Base-by-base conservation (phyloP, 2,797 vertebrate species). In the Odontamblyopus rebecca region DNA sequence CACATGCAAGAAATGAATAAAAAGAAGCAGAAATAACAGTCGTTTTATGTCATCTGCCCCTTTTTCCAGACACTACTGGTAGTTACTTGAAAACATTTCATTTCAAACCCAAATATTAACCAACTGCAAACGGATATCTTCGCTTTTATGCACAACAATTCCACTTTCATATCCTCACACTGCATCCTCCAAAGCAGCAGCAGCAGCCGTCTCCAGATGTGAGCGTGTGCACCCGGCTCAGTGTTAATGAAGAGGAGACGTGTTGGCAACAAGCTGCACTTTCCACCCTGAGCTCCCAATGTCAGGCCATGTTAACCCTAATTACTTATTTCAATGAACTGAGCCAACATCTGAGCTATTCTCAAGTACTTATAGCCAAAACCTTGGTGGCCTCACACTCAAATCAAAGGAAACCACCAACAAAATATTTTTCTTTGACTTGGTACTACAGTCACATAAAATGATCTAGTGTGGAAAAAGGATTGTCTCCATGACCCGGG, bases 111-210 rank as follows among this genome's bases (percentile, higher is more conserved):
- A 6, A 35, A 35, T 35, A 35, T 35, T 1, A 35, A 35, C 7
- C 32, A 7, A 35, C 1, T 35, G 32, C 32, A 35, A 35, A 38
- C 35, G 0, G 35, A 38, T 38, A 38, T 8, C 35, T 11, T 12
- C n/a, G 5, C 8, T 11, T 26, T 26, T 4, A 7, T 13, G 11
- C 56, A 26, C 56, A 3, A 15, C 7, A 38, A 9, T 1, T 35
- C 5, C 2, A 73, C 54, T 69, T 32, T 29, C 35, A 61, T 69
- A 70, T 30, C 71, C 54, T 41, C 60, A 0, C 27, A 32, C 64
- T 4, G 2, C 50, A 59, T 48, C 75, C 54, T 67, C 69, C 38
- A 60, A 72, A 44, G 54, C 54, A 26, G n/a, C 30, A 35, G 79
- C 35, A 59, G 41, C 19, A 32, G 32, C 6, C 5, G 32, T 35